Evolutionary conservation across 2,888 invertebrate species (phyloP), one percentile per base, ranked within the genome.

Genomic region (Sthenelais limicola): DNA sequence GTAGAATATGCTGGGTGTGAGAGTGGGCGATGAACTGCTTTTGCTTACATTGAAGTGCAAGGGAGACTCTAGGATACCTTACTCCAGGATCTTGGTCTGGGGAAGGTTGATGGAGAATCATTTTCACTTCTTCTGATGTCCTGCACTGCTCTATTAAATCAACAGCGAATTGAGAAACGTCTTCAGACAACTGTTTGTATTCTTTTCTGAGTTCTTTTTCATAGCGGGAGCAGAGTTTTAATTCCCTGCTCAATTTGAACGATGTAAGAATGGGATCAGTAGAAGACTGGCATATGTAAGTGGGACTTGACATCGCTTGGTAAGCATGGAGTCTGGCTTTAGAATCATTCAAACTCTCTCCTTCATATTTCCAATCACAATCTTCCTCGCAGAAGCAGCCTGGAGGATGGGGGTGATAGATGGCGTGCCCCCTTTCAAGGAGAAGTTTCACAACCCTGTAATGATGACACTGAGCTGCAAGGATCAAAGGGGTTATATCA

Each of bases 1-100:
- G 90, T 62, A 92, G 80, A 9, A 89, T 82, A 88, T 91, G 91
- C 81, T 93, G 92, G 2, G 91, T 90, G 82, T 92, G 91, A 0
- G 92, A 91, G 86, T 92, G 92, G 0, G 92, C 92, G 0, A 93
- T 91, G 80, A 93, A 92, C 77, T 81, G 77, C 77, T 91, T 92
- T 78, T 92, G 92, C 74, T 90, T 89, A 78, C 89, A 90, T 80
- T 92, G 91, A 79, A 92, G 88, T 0, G 92, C 92, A 80, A 92
- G 86, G 15, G 91, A 87, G 1, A 92, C 86, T 58, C 92, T 88
- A 0, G 92, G 92, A 80, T 91, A 90, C 0, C 88, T 81, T 12
- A 35, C 90, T 12, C 38, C 90, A 38, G 88, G 87, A 12, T 88
- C 87, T 28, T 88, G 87, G 15, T 88, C 88, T 1, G 88, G 74